Conservation (phyloP, 2,888 invertebrate species). For the Galeruca laticollis region DNA sequence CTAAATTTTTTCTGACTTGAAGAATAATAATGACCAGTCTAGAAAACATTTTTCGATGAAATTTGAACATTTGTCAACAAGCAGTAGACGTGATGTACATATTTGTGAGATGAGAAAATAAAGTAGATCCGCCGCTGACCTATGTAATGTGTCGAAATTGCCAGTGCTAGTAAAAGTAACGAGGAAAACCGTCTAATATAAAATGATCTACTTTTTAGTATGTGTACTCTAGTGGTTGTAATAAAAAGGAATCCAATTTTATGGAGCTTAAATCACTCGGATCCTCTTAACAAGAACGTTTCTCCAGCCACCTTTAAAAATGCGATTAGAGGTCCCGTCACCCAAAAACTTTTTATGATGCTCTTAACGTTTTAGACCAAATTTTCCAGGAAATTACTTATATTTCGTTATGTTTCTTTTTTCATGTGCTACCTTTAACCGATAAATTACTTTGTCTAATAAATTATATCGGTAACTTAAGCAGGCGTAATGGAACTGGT, state of each 20-base stretch:
- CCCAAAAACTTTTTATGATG: conserved; percentile 27
- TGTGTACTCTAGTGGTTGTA: conserved; percentile 23
- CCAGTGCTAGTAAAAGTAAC: not conserved
- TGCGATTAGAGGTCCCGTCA: conserved; percentile 23
- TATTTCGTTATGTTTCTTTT: conserved; percentile 18
- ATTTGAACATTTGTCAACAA: too few relatives aligned
- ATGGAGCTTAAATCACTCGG: conserved; percentile 38
- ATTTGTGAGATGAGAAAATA: not conserved
- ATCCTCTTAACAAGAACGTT: conserved; percentile 37
- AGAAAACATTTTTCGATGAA: too few relatives aligned
- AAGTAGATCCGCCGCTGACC: not conserved
- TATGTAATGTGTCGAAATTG: not conserved
- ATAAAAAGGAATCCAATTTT: conserved; percentile 40
- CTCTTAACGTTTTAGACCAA: conserved; percentile 13
- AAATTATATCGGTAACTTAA: conserved; percentile 13
- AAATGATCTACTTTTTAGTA: conserved; percentile 20
- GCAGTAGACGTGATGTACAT: not conserved
- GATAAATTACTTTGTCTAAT: conserved; percentile 20
- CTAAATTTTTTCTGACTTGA: too few relatives aligned
- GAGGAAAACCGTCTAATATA: not conserved
- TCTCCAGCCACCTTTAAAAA: conserved; percentile 33
- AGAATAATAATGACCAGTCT: too few relatives aligned
- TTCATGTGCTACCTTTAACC: not conserved
- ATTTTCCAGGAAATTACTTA: conserved; percentile 27
- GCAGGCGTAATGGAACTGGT: conserved; percentile 10